Percentiles rank a stretch among this genome's conserved stretches.
Evolutionary conservation across 2,113 vertebrate genomes (phyloP).

Genomic region (Diglossa brunneiventris): DNA sequence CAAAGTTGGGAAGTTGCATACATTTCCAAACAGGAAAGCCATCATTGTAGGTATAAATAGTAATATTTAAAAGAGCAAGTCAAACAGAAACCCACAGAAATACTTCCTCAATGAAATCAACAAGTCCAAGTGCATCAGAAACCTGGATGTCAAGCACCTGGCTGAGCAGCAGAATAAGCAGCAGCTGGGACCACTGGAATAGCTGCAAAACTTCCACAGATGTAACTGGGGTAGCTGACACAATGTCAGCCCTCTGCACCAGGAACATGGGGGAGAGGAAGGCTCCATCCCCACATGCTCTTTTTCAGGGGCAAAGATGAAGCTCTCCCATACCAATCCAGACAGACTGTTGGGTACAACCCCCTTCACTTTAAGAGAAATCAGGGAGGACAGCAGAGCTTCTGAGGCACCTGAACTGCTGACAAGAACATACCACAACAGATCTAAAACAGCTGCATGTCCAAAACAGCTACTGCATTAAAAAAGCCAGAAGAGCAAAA

Average conservation of each 20-base stretch:
- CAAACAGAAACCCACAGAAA: slow-evolving; percentile 14
- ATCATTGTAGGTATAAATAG: neutral
- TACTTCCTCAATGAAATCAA: neutral
- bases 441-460: neutral
- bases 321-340: neutral
- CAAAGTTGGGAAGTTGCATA: neutral
- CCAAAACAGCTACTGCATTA: neutral
- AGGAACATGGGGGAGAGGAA: accelerated
- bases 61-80: slow-evolving; percentile 6
- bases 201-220: neutral
- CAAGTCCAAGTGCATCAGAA: neutral
- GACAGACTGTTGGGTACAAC: neutral
- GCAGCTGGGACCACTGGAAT: neutral
- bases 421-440: neutral
- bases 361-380: neutral
- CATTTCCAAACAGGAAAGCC: neutral
- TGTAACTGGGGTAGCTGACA: neutral
- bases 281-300: neutral
- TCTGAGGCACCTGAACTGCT: neutral
- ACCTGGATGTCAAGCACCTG: neutral
- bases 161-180: neutral
- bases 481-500: neutral
- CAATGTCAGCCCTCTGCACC: neutral
- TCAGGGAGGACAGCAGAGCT: neutral
- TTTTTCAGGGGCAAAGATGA: neutral